Evolutionary conservation across 2,797 vertebrate species (phyloP), one percentile per base, ranked within the genome.

Genomic region (Melanogrammus aeglefinus): DNA sequence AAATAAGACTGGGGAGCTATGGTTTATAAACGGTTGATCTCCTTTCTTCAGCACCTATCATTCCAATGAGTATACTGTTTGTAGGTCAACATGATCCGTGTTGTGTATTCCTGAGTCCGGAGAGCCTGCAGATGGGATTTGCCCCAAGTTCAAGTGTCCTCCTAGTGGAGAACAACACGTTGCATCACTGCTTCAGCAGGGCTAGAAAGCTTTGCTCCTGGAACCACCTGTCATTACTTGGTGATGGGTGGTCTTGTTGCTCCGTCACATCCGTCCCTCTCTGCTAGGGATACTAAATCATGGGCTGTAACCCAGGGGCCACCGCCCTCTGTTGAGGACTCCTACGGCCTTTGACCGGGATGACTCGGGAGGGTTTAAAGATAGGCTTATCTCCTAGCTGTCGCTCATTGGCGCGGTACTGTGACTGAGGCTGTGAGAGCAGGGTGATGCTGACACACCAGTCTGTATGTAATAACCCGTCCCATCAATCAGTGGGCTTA

Each of bases 251-350:
- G 35, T 31, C 73, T 75, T 36, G 38, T 27, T 33, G 13, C 21
- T n/a, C 51, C 21, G 1, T 63, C 51, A 33, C 51, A 41, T 66
- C 73, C 14, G 12, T 74, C 73, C 70, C 77, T 74, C 73, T 70
- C 77, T 41, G 36, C 51, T 57, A 33, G 27, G 74, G 51, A 36
- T 74, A n/a, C 38, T 74, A 69, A 41, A 74, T 70, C 35, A 74
- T 33, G 44, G 36, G 51, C 47, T 69, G 66, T 74, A n/a, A 41
- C 16, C 29, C 35, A 63, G 24, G 18, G 24, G 72, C 4, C 27
- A 13, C 12, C 41, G 35, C 39, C 76, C 7, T 77, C 18, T 33
- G 47, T 38, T 29, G 18, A 63, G 76, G n/a, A 14, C 76, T 44
- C n/a, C 27, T 12, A 16, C n/a, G 41, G 39, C 31, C 41, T 14